Base-by-base conservation (phyloP, 2,113 vertebrate genomes). In the Hypomesus transpacificus region DNA sequence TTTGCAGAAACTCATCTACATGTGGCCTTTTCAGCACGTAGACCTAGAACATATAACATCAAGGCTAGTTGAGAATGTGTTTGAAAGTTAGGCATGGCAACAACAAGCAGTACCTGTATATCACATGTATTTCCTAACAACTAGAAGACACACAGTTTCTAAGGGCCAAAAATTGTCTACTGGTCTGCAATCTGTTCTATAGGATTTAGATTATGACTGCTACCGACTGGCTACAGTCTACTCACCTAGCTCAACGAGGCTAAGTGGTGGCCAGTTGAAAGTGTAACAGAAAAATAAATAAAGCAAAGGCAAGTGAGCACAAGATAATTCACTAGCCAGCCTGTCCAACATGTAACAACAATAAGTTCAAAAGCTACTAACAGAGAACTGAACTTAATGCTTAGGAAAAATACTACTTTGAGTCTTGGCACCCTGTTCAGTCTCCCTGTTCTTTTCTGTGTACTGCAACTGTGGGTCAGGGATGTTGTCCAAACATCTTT, bases 21-120 rank as follows among this genome's bases (percentile, higher is more conserved):
- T 91, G 89, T 52, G 92, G 92, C 84, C 91, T 90, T 87, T 93
- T 93, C 70, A 93, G 88, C 62, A 93, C 92, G 1, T 92, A 93
- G 1, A 93, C 92, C 92, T 93, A 76, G 60, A 75, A 68, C 63
- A 71, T 24, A 46, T 57, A 4, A 68, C 21, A 26, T 14, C 6
- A 51, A 14, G 28, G 8, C 13, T 56, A 61, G 3, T n/a, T 22
- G 28, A 31, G 21, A 17, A 6, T 46, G 46, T 20, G 57, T 18
- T 39, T 22, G 9, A 62, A 24, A 31, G 22, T 28, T 17, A 63
- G 31, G 2, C 24, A 63, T 17, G 26, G 61, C 61, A 28, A 26
- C 16, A 31, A 63, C 17, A 16, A 56, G 17, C 17, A 56, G 53
- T 14, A 56, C 53, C 53, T 56, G 53, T 3, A 56, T 56, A 16